Percentiles rank a stretch among this genome's conserved stretches.
phyloP scores from a whole-genome alignment of 1,140 invertebrate genomes.

The Tetramorium alpestre region DNA sequence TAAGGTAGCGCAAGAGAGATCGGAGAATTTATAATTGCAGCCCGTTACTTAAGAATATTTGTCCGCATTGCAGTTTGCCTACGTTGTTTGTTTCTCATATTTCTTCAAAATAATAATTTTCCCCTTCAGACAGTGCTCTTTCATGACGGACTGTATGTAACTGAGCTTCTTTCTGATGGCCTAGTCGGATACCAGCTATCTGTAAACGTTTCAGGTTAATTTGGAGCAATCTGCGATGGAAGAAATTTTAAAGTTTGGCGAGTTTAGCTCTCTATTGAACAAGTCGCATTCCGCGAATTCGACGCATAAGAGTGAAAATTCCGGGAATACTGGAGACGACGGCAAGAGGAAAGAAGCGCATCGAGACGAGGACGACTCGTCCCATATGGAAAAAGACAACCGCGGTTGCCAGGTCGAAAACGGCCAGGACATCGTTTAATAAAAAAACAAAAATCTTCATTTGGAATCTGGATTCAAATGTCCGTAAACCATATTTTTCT shows the following conservation, averaged over 20 bases:
- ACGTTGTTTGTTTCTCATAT: background rate
- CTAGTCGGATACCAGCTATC: background rate
- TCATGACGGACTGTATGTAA: background rate
- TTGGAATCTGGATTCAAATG: slow-evolving; percentile 13
- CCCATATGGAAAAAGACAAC: slow-evolving; percentile 64
- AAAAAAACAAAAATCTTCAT: slow-evolving; percentile 17
- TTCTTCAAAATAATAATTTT: background rate
- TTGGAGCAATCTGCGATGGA: slow-evolving; percentile 81
- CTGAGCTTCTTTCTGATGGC: background rate
- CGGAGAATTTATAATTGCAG: slow-evolving; percentile 22
- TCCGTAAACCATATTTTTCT: slow-evolving; percentile 68
- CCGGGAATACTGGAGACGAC: background rate
- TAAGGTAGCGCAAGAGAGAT: slow-evolving; percentile 72
- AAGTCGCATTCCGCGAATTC: slow-evolving; percentile 77
- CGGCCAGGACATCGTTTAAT: slow-evolving; percentile 68
- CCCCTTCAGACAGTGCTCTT: background rate
- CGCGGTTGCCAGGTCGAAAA: slow-evolving; percentile 70
- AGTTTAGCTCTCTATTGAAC: slow-evolving; percentile 82
- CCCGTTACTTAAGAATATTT: background rate
- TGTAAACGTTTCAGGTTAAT: slow-evolving; percentile 72
- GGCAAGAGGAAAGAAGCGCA: slow-evolving; percentile 37
- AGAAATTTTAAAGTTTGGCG: slow-evolving; percentile 82
- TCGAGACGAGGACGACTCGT: slow-evolving; percentile 39
- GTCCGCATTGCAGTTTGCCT: background rate
- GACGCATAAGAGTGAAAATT: slow-evolving; percentile 63